A percentile compares a stretch with the other conserved stretches of the same genome.
Conservation (phyloP, 2,797 vertebrate species). For the Menidia menidia region DNA sequence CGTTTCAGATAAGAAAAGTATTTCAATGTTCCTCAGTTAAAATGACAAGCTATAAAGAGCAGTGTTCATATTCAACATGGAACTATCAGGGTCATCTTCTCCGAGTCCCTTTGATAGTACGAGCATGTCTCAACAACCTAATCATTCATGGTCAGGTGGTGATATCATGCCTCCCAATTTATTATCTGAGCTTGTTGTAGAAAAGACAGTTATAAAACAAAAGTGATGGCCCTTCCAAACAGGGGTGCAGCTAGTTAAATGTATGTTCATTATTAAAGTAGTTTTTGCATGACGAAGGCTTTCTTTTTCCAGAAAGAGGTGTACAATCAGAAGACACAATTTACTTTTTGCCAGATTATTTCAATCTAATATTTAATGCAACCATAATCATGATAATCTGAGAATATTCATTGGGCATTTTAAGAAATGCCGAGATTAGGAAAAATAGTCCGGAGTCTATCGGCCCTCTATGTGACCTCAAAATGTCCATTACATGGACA, state of each 20-base stretch:
- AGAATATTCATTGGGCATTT: not conserved
- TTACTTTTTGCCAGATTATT: slow-evolving; percentile 1
- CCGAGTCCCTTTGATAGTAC: too few relatives aligned
- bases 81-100: too few relatives aligned
- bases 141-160: too few relatives aligned
- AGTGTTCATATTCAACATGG: too few relatives aligned
- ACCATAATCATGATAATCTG: not conserved
- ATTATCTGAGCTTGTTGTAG: not conserved
- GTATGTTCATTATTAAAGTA: not conserved
- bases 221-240: not conserved
- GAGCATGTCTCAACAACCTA: too few relatives aligned
- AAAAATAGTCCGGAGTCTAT: slow-evolving; percentile 13
- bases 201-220: not conserved
- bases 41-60: too few relatives aligned
- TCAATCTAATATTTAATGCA: not conserved
- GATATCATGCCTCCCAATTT: not conserved
- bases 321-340: not conserved
- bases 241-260: too few relatives aligned
- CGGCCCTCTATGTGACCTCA: slow-evolving; percentile 48
- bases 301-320: slow-evolving; percentile 25
- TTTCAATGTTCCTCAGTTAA: too few relatives aligned
- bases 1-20: too few relatives aligned
- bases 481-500: slow-evolving; percentile 55
- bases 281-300: slow-evolving; percentile 28
- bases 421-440: slow-evolving; percentile 8